Percentiles rank a stretch among this genome's conserved stretches.
Evolutionary conservation across 2,888 invertebrate genomes (phyloP).

Genomic region (Epirrhoe alternata): DNA sequence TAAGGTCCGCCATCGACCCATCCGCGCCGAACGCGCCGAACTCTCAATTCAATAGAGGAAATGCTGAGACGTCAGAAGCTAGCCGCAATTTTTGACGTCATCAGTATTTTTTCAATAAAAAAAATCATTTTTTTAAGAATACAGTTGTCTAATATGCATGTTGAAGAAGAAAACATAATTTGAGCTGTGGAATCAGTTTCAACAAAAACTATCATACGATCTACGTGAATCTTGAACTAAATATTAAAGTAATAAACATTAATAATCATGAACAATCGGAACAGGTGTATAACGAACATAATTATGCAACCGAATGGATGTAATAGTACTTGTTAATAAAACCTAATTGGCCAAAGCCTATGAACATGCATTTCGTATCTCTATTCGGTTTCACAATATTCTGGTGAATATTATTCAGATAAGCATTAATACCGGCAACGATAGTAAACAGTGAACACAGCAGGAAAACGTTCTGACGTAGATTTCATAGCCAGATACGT

Average conservation of each 20-base stretch:
- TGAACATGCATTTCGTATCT: background rate
- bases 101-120: no score
- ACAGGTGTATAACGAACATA: background rate
- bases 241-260: no score
- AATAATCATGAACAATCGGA: background rate
- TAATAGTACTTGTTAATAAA: background rate
- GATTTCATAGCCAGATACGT: constrained; percentile 1
- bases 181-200: no score
- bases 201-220: background rate
- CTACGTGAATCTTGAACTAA: no score
- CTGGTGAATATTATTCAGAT: background rate
- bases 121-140: no score
- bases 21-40: no score
- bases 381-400: background rate
- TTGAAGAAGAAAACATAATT: no score
- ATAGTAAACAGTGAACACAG: background rate
- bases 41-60: no score
- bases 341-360: background rate
- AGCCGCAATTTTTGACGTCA: no score
- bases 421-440: constrained; percentile 1
- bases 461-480: background rate
- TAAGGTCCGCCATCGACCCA: no score
- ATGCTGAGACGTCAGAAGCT: no score
- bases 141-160: no score
- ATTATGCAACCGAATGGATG: background rate